Conservation (phyloP, 2,113 vertebrate species). For the Girardinichthys multiradiatus region DNA sequence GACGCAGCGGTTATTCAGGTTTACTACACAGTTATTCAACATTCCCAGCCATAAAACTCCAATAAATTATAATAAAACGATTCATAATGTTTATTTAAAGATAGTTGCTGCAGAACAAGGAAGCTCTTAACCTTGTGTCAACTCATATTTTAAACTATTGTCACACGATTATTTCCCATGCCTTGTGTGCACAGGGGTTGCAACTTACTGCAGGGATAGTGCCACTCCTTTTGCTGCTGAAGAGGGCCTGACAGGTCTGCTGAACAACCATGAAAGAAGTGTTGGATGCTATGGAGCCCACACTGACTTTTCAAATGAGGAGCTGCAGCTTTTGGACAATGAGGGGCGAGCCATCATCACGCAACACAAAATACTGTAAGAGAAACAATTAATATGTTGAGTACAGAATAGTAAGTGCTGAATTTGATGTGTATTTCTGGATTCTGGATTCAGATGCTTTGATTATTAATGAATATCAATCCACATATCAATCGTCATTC, state of each 20-base stretch:
- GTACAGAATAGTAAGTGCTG: no score
- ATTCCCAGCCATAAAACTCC: background rate
- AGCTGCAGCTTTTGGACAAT: conserved; percentile 85
- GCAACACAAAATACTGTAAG: conserved; percentile 83
- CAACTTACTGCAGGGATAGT: conserved; percentile 86
- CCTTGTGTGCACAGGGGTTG: conserved; percentile 79
- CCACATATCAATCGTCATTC: background rate
- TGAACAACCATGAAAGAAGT: conserved; percentile 77
- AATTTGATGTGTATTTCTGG: background rate
- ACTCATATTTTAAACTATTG: background rate
- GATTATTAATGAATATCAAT: background rate
- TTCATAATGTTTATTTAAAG: background rate
- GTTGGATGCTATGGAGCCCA: conserved; percentile 85
- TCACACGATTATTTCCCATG: background rate
- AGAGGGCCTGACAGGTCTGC: conserved; percentile 87
- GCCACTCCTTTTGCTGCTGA: conserved; percentile 86
- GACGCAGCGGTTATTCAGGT: conserved; percentile 90
- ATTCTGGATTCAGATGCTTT: background rate
- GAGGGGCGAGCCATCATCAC: conserved; percentile 88
- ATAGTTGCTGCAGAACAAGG: background rate
- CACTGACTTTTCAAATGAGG: conserved; percentile 81
- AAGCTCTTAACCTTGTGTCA: background rate
- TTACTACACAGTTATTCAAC: conserved; percentile 19
- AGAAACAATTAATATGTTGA: background rate
- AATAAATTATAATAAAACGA: background rate